Evolutionary conservation across 2,888 invertebrate genomes (phyloP).

Genomic region (Busseola fusca): DNA sequence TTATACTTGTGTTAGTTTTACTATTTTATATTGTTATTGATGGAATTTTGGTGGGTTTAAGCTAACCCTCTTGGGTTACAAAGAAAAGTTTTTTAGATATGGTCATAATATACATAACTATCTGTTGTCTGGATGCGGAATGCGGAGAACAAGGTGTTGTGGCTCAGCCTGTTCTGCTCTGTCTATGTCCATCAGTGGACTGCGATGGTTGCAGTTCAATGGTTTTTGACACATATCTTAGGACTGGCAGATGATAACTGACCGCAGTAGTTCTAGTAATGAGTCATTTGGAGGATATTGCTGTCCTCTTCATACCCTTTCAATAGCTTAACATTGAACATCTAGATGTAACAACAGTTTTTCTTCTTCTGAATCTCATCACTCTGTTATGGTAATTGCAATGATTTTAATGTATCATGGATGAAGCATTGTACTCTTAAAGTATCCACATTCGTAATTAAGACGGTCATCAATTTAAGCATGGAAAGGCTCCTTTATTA

Average conservation of each 20-base stretch:
- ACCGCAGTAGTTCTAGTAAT: too few species aligned
- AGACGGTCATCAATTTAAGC: constrained; percentile 14
- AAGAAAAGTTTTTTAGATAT: not conserved
- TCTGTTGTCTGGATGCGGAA: not conserved
- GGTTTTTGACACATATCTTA: not conserved
- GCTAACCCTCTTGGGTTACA: not conserved
- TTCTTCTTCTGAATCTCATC: not conserved
- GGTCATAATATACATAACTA: not conserved
- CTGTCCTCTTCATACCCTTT: not conserved
- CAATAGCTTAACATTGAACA: not conserved
- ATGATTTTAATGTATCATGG: not conserved
- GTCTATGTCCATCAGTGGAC: not conserved
- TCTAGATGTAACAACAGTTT: not conserved
- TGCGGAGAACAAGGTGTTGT: not conserved
- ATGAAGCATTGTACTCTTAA: constrained; percentile 6
- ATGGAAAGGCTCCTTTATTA: constrained; percentile 26
- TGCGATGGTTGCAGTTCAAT: not conserved
- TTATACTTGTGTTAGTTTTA: constrained; percentile 6
- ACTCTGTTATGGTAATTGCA: not conserved
- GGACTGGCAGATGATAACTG: not conserved
- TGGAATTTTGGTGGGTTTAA: not conserved
- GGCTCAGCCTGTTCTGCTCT: not conserved
- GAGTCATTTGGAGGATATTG: not conserved
- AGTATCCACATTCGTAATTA: constrained; percentile 8
- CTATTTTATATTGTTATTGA: not conserved